A percentile compares a stretch with the other conserved stretches of the same genome.
Conservation (phyloP, 2,113 vertebrate genomes). For the Hippocampus mohnikei region DNA sequence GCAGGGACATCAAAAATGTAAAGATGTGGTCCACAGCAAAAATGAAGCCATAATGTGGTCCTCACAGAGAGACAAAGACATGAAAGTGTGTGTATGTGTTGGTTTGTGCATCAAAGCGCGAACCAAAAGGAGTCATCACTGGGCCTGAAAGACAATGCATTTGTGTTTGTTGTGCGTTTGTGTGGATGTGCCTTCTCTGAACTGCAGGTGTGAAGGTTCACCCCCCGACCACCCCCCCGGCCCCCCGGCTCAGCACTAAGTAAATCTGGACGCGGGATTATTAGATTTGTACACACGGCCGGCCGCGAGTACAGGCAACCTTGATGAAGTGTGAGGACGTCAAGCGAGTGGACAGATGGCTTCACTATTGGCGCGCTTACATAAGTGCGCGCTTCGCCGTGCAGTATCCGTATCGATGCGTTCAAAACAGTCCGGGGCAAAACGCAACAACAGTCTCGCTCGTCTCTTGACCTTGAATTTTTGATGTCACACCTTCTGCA, state of each 20-base stretch:
- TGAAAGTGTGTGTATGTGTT: too few relatives aligned
- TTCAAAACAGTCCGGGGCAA: slow-evolving; percentile 35
- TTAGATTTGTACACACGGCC: slow-evolving; percentile 34
- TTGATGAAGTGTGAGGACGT: slow-evolving; percentile 60
- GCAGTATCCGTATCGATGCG: slow-evolving; percentile 37
- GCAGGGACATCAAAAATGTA: background rate
- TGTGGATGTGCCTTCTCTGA: slow-evolving; percentile 27
- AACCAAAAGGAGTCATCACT: background rate
- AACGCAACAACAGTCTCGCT: slow-evolving; percentile 10
- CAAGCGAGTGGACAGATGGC: slow-evolving; percentile 55
- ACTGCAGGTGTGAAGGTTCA: slow-evolving; percentile 44
- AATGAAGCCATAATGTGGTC: too few relatives aligned
- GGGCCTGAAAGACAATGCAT: background rate
- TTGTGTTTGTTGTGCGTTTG: slow-evolving; percentile 17
- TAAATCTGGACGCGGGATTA: slow-evolving; percentile 57
- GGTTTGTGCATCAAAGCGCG: background rate
- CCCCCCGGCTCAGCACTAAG: slow-evolving; percentile 37
- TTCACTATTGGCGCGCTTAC: slow-evolving; percentile 48
- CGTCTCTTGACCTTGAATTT: slow-evolving; percentile 28
- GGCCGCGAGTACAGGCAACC: slow-evolving; percentile 45
- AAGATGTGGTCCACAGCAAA: too few relatives aligned
- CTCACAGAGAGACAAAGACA: too few relatives aligned
- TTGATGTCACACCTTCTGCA: background rate
- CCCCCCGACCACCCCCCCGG: slow-evolving; percentile 2
- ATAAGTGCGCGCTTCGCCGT: slow-evolving; percentile 46